phyloP scores from a whole-genome alignment of 2,888 invertebrate genomes.

The Torymus auratus region DNA sequence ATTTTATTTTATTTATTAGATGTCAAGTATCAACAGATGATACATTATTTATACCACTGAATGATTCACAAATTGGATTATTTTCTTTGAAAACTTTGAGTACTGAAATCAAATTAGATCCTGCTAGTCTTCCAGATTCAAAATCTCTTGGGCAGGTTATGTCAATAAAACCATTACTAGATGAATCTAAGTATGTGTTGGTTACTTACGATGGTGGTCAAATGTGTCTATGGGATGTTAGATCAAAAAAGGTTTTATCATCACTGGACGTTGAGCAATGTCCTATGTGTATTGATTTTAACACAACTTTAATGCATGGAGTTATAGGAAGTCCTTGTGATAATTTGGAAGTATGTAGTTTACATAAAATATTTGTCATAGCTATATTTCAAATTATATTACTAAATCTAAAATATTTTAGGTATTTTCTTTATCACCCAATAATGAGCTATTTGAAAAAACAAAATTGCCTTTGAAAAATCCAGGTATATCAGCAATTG shows the following conservation, averaged over 20 bases:
- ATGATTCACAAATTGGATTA: slow-evolving; percentile 79
- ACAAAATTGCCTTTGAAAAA: slow-evolving; percentile 83
- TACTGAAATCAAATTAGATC: slow-evolving; percentile 67
- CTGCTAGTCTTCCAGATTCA: slow-evolving; percentile 57
- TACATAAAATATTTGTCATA: background rate
- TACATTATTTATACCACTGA: slow-evolving; percentile 83
- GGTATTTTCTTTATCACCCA: slow-evolving; percentile 69
- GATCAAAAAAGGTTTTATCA: slow-evolving; percentile 79
- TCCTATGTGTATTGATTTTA: slow-evolving; percentile 86
- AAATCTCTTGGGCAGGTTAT: slow-evolving; percentile 81
- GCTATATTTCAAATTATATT: slow-evolving; percentile 1
- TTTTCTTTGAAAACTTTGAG: slow-evolving; percentile 77
- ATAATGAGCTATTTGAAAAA: slow-evolving; percentile 71
- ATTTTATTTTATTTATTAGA: slow-evolving; percentile 59
- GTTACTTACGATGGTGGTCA: slow-evolving; percentile 87
- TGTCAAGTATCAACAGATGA: slow-evolving; percentile 78
- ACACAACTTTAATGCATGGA: slow-evolving; percentile 82
- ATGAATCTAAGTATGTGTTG: slow-evolving; percentile 76
- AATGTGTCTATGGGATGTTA: slow-evolving; percentile 85
- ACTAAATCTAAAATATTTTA: slow-evolving; percentile 57
- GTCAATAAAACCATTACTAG: slow-evolving; percentile 79
- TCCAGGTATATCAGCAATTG: slow-evolving; percentile 84
- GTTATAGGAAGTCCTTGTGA: slow-evolving; percentile 83
- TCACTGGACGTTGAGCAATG: slow-evolving; percentile 81
- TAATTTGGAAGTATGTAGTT: slow-evolving; percentile 79